These are phyloP conservation scores for Cantharis flavilabris DNA, from an alignment of 2,888 invertebrate species.

Conservation along the genomic window DNA sequence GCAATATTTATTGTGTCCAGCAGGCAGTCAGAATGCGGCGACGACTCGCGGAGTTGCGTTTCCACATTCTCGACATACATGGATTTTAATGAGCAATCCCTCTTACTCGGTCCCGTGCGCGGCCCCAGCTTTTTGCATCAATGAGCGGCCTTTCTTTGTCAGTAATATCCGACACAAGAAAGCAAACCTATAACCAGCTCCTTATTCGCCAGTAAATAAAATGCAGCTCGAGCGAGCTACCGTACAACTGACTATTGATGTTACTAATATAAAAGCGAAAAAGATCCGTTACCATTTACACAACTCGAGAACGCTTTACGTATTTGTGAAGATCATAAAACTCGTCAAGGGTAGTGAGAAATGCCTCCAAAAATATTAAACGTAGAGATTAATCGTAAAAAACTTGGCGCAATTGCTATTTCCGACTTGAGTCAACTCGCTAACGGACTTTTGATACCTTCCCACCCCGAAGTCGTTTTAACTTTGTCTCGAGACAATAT, in stretches of 20 bases:
- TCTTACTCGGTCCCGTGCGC: conserved; percentile 44
- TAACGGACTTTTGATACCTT: conserved; percentile 37
- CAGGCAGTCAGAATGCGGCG: conserved; percentile 54
- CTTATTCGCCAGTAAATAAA: conserved; percentile 26
- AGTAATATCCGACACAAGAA: conserved; percentile 35
- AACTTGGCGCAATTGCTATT: conserved; percentile 30
- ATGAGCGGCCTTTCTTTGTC: conserved; percentile 46
- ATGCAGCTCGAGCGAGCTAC: conserved; percentile 20
- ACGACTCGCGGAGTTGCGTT: conserved; percentile 52
- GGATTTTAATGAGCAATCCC: conserved; percentile 55
- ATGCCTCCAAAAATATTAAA: conserved; percentile 37
- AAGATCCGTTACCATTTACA: background rate
- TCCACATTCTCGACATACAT: conserved; percentile 56
- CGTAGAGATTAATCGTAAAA: conserved; percentile 39
- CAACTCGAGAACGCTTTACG: conserved; percentile 15
- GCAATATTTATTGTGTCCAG: conserved; percentile 56
- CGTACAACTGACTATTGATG: conserved; percentile 4
- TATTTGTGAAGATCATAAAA: conserved; percentile 34
- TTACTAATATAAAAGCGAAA: background rate
- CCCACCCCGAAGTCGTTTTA: conserved; percentile 31
- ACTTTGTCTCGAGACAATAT: conserved; percentile 28
- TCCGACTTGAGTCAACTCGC: conserved; percentile 28
- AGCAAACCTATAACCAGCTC: conserved; percentile 29
- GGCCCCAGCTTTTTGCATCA: conserved; percentile 49
- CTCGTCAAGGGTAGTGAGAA: conserved; percentile 31